These are phyloP conservation scores for Etia nguti DNA, from an alignment of 2,113 vertebrate genomes.

Conservation along the genomic window DNA sequence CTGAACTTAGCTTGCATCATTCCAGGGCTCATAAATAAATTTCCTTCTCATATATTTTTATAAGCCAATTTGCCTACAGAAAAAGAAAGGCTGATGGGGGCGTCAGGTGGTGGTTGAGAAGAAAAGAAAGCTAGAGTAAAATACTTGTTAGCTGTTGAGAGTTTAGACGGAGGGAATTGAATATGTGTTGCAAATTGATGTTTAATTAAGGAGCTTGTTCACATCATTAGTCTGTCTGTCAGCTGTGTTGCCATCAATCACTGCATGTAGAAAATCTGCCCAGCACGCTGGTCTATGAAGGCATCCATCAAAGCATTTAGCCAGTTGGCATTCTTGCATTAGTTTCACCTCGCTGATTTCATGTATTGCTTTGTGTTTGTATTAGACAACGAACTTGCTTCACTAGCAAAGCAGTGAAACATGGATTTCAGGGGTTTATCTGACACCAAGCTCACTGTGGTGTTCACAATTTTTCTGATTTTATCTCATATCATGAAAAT, in stretches of 20 bases:
- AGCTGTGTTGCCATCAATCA: slow-evolving; percentile 64
- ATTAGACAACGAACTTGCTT: neutral
- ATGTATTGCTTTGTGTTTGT: slow-evolving; percentile 9
- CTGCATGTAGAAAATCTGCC: slow-evolving; percentile 35
- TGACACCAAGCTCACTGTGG: neutral
- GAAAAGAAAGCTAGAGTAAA: neutral
- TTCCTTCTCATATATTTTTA: neutral
- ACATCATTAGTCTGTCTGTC: slow-evolving; percentile 67
- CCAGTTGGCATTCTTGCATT: slow-evolving; percentile 28
- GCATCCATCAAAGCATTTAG: slow-evolving; percentile 62
- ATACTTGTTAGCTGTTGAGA: neutral
- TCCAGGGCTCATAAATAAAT: neutral
- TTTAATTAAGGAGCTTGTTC: slow-evolving; percentile 72
- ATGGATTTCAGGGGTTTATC: neutral
- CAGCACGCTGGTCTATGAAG: slow-evolving; percentile 33
- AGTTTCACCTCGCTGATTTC: slow-evolving; percentile 35
- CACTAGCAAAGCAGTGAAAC: neutral
- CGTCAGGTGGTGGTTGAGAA: neutral
- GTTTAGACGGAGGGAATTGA: slow-evolving; percentile 19
- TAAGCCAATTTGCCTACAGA: neutral
- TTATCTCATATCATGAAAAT: neutral
- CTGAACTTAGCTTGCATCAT: slow-evolving; percentile 9
- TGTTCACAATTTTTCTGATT: neutral
- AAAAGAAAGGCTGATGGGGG: neutral
- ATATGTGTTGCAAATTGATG: slow-evolving; percentile 62